Evolutionary conservation across 64 coral and sea anemone genomes (phyloP), one percentile per base, ranked within the genome.

Genomic region (Trachythela sp.): DNA sequence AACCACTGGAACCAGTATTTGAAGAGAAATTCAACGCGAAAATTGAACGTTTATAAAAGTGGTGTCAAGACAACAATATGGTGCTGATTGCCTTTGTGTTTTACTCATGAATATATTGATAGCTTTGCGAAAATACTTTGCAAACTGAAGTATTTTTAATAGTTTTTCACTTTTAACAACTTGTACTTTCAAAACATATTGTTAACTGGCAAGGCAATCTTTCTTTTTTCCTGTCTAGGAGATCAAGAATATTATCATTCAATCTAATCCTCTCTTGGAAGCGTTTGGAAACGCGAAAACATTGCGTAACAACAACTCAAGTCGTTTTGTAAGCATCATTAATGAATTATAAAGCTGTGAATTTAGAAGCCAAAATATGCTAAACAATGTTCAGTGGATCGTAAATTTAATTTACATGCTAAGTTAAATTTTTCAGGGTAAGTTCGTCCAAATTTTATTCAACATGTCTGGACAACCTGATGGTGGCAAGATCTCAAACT

Each of bases 221-320:
- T 45, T 87, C 36, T 0, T 11, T 38, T 51, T 48, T 32, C 48
- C 87, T 84, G 54, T 56, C 39, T 88, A 97, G 95, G 85, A 94
- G 72, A 92, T 98, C 34, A 98, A 98, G 39, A 83, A 98, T 40
- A 98, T 94, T 48, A 98, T 98, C 70, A 89, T 98, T 70, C 95
- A 98, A 35, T 94, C 95, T 18, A 98, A 98, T 87, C 95, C 95
- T 49, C 87, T 98, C 4, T 58, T 98, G 75, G 95, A 98, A 89
- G 95, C 95, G 4, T 98, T 98, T 93, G 95, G 95, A 35, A 98
- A 98, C 59, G 95, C 95, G n/a, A 98, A 98, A 89, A 98, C 95
- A 31, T 84, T 94, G 15, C 92, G 94, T 41, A 98, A 98, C 41
- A 98, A 98, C 70, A 98, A 98, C 17, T 98, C 95, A 2, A 98